Evolutionary conservation across 2,888 invertebrate species (phyloP), one percentile per base, ranked within the genome.

Genomic region (Heteromyza rotundicornis): DNA sequence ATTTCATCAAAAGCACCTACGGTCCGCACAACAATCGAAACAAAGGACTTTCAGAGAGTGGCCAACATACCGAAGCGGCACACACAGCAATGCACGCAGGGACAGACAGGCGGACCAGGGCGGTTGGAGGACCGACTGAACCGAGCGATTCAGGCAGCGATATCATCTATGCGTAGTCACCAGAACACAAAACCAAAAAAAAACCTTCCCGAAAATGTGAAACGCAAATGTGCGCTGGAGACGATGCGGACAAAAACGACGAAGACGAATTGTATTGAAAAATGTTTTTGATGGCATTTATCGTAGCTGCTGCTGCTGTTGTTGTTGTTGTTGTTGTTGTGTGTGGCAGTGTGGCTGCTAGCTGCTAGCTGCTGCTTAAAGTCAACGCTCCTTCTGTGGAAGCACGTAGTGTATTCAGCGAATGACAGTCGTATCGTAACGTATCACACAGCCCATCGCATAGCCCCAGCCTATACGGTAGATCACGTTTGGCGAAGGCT

Each of bases 401-500:
- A 76, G 78, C 79, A 79, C 79, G 79, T 80, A 79, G 76, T 71
- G 71, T 68, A 74, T 74, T 76, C 76, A 74, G 47, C 47, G 20
- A 47, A 47, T 47, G 47, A 47, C 47, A 47, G 47, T 20, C 47
- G 14, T 47, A 67, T 73, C 70, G 64, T 67, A 62, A 65, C 20
- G 40, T 7, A 20, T 20, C 47, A 74, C 75, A 75, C 74, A 74
- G 73, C 75, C 70, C 75, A 72, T 75, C 72, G 75, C n/a, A 10
- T 17, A 77, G 80, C 80, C 76, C 74, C 78, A 70, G 71, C 75
- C 66, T 71, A 70, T 76, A 75, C 80, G 68, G 76, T 75, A 77
- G 79, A 79, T 79, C 79, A 79, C 79, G 80, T 79, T 79, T 79
- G 78, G 79, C 76, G 73, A 75, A 80, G 80, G 79, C 79, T 79